Conservation (phyloP, 2,797 vertebrate genomes). For the Triplophysa bombifrons region DNA sequence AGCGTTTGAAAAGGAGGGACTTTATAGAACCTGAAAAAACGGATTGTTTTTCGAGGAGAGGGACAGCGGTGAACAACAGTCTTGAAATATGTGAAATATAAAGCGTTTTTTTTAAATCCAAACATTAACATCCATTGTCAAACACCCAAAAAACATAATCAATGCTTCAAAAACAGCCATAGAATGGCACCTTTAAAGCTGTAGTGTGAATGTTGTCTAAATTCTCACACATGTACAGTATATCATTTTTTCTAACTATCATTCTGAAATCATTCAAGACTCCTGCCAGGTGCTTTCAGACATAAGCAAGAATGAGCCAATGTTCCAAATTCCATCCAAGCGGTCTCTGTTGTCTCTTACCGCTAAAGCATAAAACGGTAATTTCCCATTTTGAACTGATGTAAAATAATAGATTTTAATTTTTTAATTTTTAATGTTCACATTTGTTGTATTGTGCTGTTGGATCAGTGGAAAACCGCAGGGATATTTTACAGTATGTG, state of each 20-base stretch:
- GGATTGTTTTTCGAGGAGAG: no score
- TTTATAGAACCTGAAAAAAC: no score
- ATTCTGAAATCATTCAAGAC: neutral
- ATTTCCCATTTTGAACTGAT: neutral
- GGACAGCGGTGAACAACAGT: no score
- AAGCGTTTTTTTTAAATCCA: no score
- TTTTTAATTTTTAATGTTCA: neutral
- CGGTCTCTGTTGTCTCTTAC: neutral
- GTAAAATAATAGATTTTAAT: neutral
- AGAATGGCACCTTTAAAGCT: no score
- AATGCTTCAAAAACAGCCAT: no score
- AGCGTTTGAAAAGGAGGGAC: no score
- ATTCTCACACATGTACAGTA: neutral
- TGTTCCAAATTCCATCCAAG: neutral
- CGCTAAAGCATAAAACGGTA: neutral
- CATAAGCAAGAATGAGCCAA: neutral
- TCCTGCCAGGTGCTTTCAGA: slow-evolving; percentile 1
- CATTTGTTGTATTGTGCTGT: neutral
- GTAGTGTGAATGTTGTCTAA: neutral
- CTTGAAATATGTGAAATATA: no score
- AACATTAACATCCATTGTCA: no score
- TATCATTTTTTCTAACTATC: no score
- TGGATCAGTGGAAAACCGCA: neutral
- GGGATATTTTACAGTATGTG: neutral
- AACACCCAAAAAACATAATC: no score